A percentile compares a stretch with the other conserved stretches of the same genome.
phyloP scores from a whole-genome alignment of 2,113 vertebrate genomes.

The Caretta caretta region DNA sequence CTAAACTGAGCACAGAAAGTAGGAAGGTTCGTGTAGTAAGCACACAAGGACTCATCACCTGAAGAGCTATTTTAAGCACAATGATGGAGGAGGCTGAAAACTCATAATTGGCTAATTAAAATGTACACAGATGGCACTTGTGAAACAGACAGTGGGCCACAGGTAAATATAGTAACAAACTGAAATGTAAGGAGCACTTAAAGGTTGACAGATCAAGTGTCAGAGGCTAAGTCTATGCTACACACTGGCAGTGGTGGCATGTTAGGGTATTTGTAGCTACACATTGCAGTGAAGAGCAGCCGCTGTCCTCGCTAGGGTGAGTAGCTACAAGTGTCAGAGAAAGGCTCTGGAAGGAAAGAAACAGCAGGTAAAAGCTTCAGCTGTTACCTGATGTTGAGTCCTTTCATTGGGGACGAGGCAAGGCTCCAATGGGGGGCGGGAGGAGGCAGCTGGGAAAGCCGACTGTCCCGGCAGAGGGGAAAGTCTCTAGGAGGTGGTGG shows the following conservation, averaged over 20 bases:
- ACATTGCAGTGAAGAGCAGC: background rate
- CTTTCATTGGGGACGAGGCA: too few species aligned
- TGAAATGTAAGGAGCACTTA: background rate
- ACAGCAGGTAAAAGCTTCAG: background rate
- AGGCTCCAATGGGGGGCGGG: too few species aligned
- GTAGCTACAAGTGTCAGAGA: background rate
- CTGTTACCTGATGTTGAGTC: too few species aligned
- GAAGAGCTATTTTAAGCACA: background rate
- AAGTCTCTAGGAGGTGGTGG: too few species aligned
- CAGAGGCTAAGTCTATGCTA: background rate
- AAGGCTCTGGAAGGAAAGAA: background rate
- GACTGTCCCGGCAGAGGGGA: too few species aligned
- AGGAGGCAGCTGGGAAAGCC: too few species aligned
- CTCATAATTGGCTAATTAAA: background rate
- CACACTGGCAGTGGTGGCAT: background rate
- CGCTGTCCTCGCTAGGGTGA: too few species aligned
- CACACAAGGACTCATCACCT: background rate
- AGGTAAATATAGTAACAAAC: background rate
- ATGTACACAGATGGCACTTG: background rate
- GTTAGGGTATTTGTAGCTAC: background rate
- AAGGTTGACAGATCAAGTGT: background rate
- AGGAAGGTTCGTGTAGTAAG: background rate
- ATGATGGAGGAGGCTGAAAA: background rate
- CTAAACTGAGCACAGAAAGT: background rate
- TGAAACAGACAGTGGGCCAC: background rate